Evolutionary conservation across 2,888 invertebrate species (phyloP), one percentile per base, ranked within the genome.

Genomic region (Ennomos quercinarius): DNA sequence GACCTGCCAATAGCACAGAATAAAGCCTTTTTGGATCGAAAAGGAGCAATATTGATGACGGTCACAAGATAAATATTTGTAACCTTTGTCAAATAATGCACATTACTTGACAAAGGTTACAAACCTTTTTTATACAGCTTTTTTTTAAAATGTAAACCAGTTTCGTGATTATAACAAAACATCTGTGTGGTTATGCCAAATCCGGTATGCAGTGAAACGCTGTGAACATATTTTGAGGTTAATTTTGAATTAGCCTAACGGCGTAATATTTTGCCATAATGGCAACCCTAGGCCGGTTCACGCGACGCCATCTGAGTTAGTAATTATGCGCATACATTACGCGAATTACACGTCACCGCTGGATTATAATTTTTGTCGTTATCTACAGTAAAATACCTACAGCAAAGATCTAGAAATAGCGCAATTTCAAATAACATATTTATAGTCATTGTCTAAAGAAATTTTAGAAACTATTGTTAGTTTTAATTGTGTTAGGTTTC

Each of bases 271-370:
- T 56, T 50, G 11, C 43, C 45, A 45, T 51, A 61, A 54, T 60
- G 65, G 51, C 67, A 64, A 57, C 68, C 65, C 65, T 68, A 60
- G 47, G 52, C 47, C 56, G 61, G 61, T 60, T 58, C 62, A 58
- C 56, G 63, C 68, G 63, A 61, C 67, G 66, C 63, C 57, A 65
- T 64, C 66, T 63, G 65, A 66, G 54, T 66, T 66, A 66, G 63
- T 76, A 77, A 81, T 76, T 80, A 83, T 83, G 80, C 78, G 78
- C 81, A 84, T 83, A 78, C 46, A 77, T 80, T 76, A 75, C 64
- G 55, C 64, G 59, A 61, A 63, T 66, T 68, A 72, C 74, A 65
- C 70, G 68, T 68, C 70, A 67, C 65, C 64, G 61, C 64, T 64
- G 63, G 63, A 70, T 68, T 70, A 72, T 65, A 63, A 72, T 64